Conservation (phyloP, 30 jellyfish, hydroid and myxozoan genomes). For the Aurelia sp. region DNA sequence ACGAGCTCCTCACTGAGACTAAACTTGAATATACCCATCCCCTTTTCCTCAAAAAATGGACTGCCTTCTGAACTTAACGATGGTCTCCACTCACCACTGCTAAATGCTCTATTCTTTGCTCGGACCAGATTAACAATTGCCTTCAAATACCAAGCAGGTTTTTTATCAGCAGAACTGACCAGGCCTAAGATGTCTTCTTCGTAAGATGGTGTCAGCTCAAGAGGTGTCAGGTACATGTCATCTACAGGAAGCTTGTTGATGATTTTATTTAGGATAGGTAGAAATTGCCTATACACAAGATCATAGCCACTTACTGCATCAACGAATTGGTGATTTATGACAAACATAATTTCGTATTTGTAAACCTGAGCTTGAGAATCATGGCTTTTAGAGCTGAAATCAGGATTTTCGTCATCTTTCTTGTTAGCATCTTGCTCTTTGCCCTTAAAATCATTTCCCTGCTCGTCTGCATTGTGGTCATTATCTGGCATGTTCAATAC, state of each 20-base stretch:
- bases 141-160: conserved; percentile 49
- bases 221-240: conserved; percentile 29
- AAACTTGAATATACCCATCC: conserved; percentile 21
- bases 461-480: background rate
- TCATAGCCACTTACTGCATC: conserved; percentile 70
- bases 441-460: no score
- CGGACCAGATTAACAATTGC: conserved; percentile 1
- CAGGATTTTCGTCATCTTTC: background rate
- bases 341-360: conserved; percentile 38
- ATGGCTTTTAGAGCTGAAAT: background rate
- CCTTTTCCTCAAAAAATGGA: conserved; percentile 23
- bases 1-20: conserved; percentile 15
- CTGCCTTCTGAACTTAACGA: conserved; percentile 7
- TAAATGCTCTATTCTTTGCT: conserved; percentile 1
- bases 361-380: background rate
- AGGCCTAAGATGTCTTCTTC: conserved; percentile 46
- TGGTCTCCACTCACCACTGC: background rate
- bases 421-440: no score
- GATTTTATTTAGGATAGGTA: conserved; percentile 42
- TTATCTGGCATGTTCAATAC: conserved; percentile 30
- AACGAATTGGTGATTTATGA: conserved; percentile 35
- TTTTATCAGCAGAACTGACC: conserved; percentile 20
- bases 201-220: conserved; percentile 36
- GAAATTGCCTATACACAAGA: conserved; percentile 51
- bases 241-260: conserved; percentile 41